Percentiles rank a stretch among this genome's conserved stretches.
phyloP scores from a whole-genome alignment of 2,888 invertebrate species.

The Quadriops clusia region DNA sequence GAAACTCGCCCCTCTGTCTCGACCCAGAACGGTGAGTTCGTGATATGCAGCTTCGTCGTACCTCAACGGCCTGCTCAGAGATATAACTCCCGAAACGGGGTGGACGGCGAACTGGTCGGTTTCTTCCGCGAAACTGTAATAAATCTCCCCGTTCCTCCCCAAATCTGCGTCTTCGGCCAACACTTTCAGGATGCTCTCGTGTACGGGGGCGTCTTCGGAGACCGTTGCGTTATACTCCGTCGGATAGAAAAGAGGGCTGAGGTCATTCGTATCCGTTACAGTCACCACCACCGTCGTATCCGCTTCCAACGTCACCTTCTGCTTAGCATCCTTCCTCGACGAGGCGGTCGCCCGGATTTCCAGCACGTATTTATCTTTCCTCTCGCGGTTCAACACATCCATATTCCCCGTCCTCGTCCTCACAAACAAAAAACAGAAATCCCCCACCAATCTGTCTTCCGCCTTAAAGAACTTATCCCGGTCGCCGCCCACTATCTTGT shows the following conservation, averaged over 20 bases:
- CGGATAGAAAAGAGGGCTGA: slow-evolving; percentile 87
- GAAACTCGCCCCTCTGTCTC: slow-evolving; percentile 66
- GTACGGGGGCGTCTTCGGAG: slow-evolving; percentile 76
- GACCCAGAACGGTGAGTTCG: slow-evolving; percentile 69
- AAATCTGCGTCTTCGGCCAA: slow-evolving; percentile 92
- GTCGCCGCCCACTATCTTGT: slow-evolving; percentile 79
- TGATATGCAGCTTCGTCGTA: slow-evolving; percentile 59
- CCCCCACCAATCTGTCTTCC: slow-evolving; percentile 79
- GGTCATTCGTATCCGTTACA: slow-evolving; percentile 78
- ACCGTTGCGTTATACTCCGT: slow-evolving; percentile 79
- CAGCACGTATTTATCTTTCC: slow-evolving; percentile 70
- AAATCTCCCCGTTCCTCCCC: slow-evolving; percentile 92
- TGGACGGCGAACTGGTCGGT: slow-evolving; percentile 85
- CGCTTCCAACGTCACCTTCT: slow-evolving; percentile 51
- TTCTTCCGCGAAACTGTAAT: slow-evolving; percentile 78
- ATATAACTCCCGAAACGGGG: slow-evolving; percentile 81
- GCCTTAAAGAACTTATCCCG: slow-evolving; percentile 86
- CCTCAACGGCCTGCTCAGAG: slow-evolving; percentile 65
- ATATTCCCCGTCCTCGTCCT: slow-evolving; percentile 78
- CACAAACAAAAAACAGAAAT: slow-evolving; percentile 86
- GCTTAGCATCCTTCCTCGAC: slow-evolving; percentile 44
- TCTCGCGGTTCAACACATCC: slow-evolving; percentile 86
- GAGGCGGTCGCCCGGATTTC: slow-evolving; percentile 59
- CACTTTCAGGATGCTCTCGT: slow-evolving; percentile 67
- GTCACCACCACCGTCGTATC: slow-evolving; percentile 59